phyloP scores from a whole-genome alignment of 2,113 vertebrate species.

The Protobothrops flavoviridis region DNA sequence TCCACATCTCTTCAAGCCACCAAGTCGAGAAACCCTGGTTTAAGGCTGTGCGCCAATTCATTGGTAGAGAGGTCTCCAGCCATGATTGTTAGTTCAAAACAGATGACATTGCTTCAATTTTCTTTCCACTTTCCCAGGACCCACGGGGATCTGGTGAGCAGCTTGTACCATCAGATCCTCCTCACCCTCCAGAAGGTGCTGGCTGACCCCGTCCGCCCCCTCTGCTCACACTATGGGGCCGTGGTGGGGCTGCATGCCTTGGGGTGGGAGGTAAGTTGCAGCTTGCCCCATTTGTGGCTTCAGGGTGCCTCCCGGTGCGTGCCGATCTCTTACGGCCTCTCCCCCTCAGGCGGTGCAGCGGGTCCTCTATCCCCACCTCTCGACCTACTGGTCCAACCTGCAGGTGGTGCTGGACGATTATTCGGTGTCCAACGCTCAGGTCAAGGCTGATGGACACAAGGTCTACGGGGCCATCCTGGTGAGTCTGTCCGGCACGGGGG shows the following conservation, averaged over 20 bases:
- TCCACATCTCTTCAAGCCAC: not conserved
- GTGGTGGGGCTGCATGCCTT: conserved; percentile 90
- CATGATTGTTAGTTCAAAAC: not conserved
- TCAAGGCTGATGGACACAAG: conserved; percentile 92
- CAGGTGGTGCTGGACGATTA: conserved; percentile 90
- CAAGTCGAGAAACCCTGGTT: not conserved
- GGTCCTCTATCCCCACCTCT: conserved; percentile 87
- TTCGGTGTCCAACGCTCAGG: conserved; percentile 90
- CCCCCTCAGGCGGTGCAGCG: conserved; percentile 82
- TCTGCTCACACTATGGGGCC: conserved; percentile 92
- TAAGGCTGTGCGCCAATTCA: not conserved
- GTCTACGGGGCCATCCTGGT: conserved; percentile 93
- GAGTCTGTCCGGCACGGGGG: conserved; percentile 20
- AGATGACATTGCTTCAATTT: not conserved
- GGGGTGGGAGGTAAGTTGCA: conserved; percentile 83
- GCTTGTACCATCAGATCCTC: conserved; percentile 89
- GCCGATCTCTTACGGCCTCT: not conserved
- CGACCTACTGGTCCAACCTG: conserved; percentile 90
- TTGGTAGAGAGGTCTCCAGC: not conserved
- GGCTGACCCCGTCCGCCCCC: conserved; percentile 87
- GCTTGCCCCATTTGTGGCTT: not conserved
- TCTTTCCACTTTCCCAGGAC: conserved; percentile 70
- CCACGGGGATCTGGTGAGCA: conserved; percentile 85
- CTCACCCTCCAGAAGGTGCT: conserved; percentile 91
- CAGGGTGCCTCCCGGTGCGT: accelerated